phyloP scores from a whole-genome alignment of 2,888 invertebrate species.

The Andrena flavipes region DNA sequence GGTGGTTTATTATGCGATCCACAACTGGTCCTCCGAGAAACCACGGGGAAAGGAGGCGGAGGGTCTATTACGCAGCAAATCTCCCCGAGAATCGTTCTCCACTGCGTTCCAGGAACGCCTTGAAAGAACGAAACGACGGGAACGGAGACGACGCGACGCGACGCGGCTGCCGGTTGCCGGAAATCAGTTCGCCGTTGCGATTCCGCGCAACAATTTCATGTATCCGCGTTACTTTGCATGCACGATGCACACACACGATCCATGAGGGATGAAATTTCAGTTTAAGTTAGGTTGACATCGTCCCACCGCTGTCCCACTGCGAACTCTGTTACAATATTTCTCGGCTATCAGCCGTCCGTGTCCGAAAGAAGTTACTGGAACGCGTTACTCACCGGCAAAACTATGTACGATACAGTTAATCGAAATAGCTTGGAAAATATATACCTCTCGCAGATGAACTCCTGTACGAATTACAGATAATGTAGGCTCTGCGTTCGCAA shows the following conservation, averaged over 20 bases:
- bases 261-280: slow-evolving; percentile 70
- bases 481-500: no score
- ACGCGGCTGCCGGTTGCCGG: slow-evolving; percentile 56
- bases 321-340: slow-evolving; percentile 65
- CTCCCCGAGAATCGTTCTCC: slow-evolving; percentile 43
- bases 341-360: slow-evolving; percentile 51
- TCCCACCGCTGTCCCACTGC: slow-evolving; percentile 53
- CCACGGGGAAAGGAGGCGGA: slow-evolving; percentile 55
- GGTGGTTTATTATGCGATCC: slow-evolving; percentile 62
- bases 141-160: slow-evolving; percentile 19
- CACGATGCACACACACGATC: not conserved
- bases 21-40: slow-evolving; percentile 44
- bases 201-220: slow-evolving; percentile 45
- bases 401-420: slow-evolving; percentile 32
- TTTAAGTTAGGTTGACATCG: slow-evolving; percentile 63
- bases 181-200: slow-evolving; percentile 71
- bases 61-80: slow-evolving; percentile 69
- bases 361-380: slow-evolving; percentile 44
- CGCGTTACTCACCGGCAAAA: slow-evolving; percentile 46
- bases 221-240: slow-evolving; percentile 32
- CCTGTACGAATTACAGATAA: no score
- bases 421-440: slow-evolving; percentile 22
- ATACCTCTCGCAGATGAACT: not conserved
- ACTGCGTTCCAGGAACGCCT: slow-evolving; percentile 34
- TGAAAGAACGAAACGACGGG: slow-evolving; percentile 17